phyloP scores from a whole-genome alignment of 2,888 invertebrate species.

The Noctua fimbriata region DNA sequence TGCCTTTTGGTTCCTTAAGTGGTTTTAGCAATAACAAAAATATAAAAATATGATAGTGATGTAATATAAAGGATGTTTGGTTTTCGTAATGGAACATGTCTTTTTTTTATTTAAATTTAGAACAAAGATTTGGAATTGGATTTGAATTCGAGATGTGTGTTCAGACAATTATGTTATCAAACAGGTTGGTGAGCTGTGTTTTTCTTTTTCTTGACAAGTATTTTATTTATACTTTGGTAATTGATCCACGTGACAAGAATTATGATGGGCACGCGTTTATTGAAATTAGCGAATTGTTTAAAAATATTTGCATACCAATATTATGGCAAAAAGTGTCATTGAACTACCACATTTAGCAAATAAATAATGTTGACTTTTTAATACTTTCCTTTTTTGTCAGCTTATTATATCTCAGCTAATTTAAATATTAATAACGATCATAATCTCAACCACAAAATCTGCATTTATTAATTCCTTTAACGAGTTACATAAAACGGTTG shows the following conservation, averaged over 20 bases:
- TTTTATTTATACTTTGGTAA: not conserved
- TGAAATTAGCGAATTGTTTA: not conserved
- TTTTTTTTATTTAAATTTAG: not conserved
- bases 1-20: too few species aligned
- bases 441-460: conserved; percentile 6
- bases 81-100: not conserved
- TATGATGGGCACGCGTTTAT: not conserved
- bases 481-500: conserved; percentile 41
- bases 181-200: not conserved
- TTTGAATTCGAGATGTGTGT: not conserved
- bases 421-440: not conserved
- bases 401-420: not conserved
- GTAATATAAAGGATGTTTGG: not conserved
- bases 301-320: not conserved
- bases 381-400: conserved; percentile 4
- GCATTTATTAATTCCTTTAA: conserved; percentile 33
- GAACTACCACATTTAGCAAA: not conserved
- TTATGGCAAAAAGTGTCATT: not conserved
- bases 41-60: too few species aligned
- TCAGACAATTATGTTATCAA: not conserved
- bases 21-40: too few species aligned
- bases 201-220: not conserved
- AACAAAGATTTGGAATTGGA: not conserved
- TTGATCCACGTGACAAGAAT: not conserved
- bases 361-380: not conserved